Base-by-base conservation (phyloP, 2,888 invertebrate genomes). In the Lasius fuliginosus region DNA sequence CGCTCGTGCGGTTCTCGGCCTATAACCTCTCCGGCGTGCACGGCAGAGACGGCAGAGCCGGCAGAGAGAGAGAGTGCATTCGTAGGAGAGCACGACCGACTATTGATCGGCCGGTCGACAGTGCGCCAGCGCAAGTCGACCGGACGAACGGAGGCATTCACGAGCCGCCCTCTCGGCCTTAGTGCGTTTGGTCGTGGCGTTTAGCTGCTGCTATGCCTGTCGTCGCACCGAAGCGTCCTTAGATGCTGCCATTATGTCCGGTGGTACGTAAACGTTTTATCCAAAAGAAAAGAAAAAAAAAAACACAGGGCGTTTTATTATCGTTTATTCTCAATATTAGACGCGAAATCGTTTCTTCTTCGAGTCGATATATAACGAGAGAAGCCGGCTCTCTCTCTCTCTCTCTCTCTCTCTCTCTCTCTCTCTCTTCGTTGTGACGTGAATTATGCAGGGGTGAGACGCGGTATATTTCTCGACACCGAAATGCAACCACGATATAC, bases 201-300 rank as follows among this genome's bases (percentile, higher is more conserved):
- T 68, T 76, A 71, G 56, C 11, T 60, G 74, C 58, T 67, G 82
- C 56, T 82, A 64, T 73, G 74, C 74, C 12, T 65, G 76, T 36
- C 79, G 75, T 65, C 68, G 62, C 82, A 65, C n/a, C 58, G 79
- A 86, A 82, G 82, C 85, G 85, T 86, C 77, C 77, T 84, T 86
- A 74, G 85, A 83, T 62, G 74, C 90, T 88, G 86, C 86, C 85
- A 91, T 88, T 75, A 94, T 93, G 93, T 94, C 93, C 84, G 90
- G 92, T 92, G 93, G 93, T 94, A 92, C 91, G 93, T 93, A 76
- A 76, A 81, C 27, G 75, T 75, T 65, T 75, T 27, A 49, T 36
- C 33, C 1, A 49, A 11, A 15, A 23, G 3, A 11, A 46, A 23
- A 46, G 15, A 15, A 3, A 42, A 1, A 42, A 12, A 42, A 12